Base-by-base conservation (phyloP, 2,113 vertebrate species). In the Leucopsar rothschildi region DNA sequence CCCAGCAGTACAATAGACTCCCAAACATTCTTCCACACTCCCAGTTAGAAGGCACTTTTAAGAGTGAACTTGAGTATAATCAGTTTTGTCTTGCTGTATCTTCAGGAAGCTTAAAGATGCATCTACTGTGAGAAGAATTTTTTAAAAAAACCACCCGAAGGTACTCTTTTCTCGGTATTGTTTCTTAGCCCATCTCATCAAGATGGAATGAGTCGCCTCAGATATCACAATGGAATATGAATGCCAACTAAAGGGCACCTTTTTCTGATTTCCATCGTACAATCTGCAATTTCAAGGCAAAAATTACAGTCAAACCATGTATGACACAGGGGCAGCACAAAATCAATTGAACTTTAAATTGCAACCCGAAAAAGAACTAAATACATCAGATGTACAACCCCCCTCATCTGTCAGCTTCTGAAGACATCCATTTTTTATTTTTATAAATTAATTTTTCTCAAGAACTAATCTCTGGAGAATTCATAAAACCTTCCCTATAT, bases 201-300 rank as follows among this genome's bases (percentile, higher is more conserved):
- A 63, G 82, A 90, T 56, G 78, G 63, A 91, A 68, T 53, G 31
- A 92, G 64, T 45, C 0, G 7, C 83, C 89, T 92, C 89, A 89
- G 84, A 66, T 53, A 85, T 28, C 73, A 57, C 40, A 77, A 61
- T 13, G 63, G 53, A 90, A 86, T 47, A 69, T 55, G 55, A 94
- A 90, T 49, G 60, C 52, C 55, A 94, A 56, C 47, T 73, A 93
- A 90, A 92, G 52, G 82, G 80, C 94, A 90, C 21, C 42, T 17
- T 70, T 65, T 63, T 70, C 64, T 37, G 16, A 90, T 80, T 91
- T 85, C 50, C 85, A 96, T 33, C 59, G 6, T 35, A 68, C 33
- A 90, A 76, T 66, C 69, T 75, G 60, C 52, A 63, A 88, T 78
- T 93, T 90, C 86, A 44, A 82, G 82, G 84, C 39, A 92, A 95